Conservation (phyloP, 1,140 invertebrate genomes). For the Spodoptera litura region DNA sequence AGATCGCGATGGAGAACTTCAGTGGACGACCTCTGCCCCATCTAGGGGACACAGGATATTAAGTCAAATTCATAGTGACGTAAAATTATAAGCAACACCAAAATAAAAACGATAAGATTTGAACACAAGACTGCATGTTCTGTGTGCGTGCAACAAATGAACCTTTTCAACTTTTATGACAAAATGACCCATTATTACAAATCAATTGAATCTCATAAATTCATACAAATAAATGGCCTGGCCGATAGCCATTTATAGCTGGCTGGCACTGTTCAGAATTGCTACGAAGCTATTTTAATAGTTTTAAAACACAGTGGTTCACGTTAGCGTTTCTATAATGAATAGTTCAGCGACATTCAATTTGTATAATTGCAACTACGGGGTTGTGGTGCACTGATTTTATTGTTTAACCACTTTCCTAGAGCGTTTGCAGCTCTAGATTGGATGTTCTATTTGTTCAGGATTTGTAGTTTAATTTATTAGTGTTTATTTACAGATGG, state of each 20-base stretch:
- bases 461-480: conserved; percentile 11
- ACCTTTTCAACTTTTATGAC: neutral
- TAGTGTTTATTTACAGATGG: conserved; percentile 12
- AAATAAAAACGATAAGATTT: no score
- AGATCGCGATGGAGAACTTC: no score
- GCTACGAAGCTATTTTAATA: conserved; percentile 17
- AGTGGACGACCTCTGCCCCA: no score
- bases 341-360: conserved; percentile 55
- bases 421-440: conserved; percentile 1
- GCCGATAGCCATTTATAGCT: neutral
- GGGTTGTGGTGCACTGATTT: conserved; percentile 51
- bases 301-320: conserved; percentile 40
- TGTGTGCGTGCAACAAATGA: no score
- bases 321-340: conserved; percentile 41
- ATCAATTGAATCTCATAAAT: conserved; percentile 6
- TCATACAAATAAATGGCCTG: neutral
- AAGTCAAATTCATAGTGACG: no score
- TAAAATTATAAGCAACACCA: no score
- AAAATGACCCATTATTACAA: neutral
- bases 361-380: conserved; percentile 60
- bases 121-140: no score
- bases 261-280: neutral
- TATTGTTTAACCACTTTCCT: conserved; percentile 45
- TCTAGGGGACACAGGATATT: no score
- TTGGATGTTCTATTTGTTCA: conserved; percentile 19